phyloP scores from a whole-genome alignment of 92 coral and sea anemone genomes.

The Heteractis magnifica region DNA sequence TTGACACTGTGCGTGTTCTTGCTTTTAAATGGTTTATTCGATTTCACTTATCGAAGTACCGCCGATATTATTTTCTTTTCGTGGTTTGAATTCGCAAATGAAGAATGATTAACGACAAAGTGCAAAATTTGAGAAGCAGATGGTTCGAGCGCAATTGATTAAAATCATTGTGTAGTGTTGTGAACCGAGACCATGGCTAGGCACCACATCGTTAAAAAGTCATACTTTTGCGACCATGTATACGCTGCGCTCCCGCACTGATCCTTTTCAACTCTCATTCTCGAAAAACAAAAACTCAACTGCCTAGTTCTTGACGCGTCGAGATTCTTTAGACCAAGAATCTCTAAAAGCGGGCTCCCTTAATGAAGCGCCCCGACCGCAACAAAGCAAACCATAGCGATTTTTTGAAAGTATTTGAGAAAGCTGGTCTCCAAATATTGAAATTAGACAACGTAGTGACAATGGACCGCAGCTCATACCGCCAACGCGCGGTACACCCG shows the following conservation, averaged over 20 bases:
- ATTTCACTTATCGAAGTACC: slow-evolving; percentile 28
- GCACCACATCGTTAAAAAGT: slow-evolving; percentile 37
- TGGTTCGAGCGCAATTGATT: slow-evolving; percentile 29
- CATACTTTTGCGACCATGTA: slow-evolving; percentile 18
- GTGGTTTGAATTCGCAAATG: slow-evolving; percentile 29
- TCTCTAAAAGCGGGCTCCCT: slow-evolving; percentile 48
- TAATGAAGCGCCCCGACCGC: slow-evolving; percentile 63
- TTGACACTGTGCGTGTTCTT: slow-evolving; percentile 27
- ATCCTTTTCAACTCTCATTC: slow-evolving; percentile 13
- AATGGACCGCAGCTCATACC: slow-evolving; percentile 64
- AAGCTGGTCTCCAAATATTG: slow-evolving; percentile 82
- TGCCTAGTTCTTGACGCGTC: slow-evolving; percentile 5
- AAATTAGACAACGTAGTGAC: slow-evolving; percentile 59
- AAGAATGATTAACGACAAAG: slow-evolving; percentile 27
- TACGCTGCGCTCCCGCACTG: slow-evolving; percentile 19
- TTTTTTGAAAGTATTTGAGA: slow-evolving; percentile 80
- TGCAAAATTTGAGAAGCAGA: slow-evolving; percentile 35
- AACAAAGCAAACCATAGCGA: slow-evolving; percentile 77
- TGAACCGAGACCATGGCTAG: slow-evolving; percentile 20
- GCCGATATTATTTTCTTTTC: slow-evolving; percentile 15
- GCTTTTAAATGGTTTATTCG: slow-evolving; percentile 21
- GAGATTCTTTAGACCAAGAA: background rate
- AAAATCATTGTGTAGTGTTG: slow-evolving; percentile 32
- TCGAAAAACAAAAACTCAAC: slow-evolving; percentile 15
- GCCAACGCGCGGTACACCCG: slow-evolving; percentile 56